Evolutionary conservation across 1,140 invertebrate species (phyloP).

Genomic region (Mycetomoellerius zeteki): DNA sequence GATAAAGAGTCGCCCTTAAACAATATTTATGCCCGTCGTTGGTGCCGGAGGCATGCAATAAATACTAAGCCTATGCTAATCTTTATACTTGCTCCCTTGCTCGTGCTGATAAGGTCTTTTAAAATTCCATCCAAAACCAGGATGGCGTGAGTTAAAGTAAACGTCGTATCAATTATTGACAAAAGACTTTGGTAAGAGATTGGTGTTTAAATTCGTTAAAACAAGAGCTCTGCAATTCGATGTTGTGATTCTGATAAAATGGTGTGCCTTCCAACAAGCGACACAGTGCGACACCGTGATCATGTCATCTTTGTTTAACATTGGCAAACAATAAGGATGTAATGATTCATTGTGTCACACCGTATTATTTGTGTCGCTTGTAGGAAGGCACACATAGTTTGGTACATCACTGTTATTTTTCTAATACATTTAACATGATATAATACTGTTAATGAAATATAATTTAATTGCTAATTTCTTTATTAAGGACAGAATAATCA

Average conservation of each 20-base stretch:
- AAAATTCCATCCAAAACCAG: conserved; percentile 47
- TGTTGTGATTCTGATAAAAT: neutral
- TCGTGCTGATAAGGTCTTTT: conserved; percentile 53
- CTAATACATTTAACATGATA: neutral
- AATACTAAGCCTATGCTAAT: conserved; percentile 76
- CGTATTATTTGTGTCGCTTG: too few species aligned
- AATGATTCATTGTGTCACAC: too few species aligned
- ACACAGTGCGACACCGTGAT: too few species aligned
- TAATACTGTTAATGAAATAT: neutral
- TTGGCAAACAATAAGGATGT: too few species aligned
- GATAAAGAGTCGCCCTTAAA: conserved; percentile 79
- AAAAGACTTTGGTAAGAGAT: neutral
- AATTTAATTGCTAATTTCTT: neutral
- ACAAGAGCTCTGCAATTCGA: neutral
- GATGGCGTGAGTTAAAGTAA: conserved; percentile 2
- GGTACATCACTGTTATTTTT: neutral
- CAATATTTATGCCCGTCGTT: conserved; percentile 76
- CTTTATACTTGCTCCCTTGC: conserved; percentile 52
- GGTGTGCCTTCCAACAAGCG: too few species aligned
- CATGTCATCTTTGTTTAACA: too few species aligned
- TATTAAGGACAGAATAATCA: neutral
- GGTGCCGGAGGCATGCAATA: conserved; percentile 66
- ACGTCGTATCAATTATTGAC: conserved; percentile 39
- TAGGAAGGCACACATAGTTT: too few species aligned
- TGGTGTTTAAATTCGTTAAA: neutral